Evolutionary conservation across 2,888 invertebrate species (phyloP), one percentile per base, ranked within the genome.

Genomic region (Euplagia quadripunctaria): DNA sequence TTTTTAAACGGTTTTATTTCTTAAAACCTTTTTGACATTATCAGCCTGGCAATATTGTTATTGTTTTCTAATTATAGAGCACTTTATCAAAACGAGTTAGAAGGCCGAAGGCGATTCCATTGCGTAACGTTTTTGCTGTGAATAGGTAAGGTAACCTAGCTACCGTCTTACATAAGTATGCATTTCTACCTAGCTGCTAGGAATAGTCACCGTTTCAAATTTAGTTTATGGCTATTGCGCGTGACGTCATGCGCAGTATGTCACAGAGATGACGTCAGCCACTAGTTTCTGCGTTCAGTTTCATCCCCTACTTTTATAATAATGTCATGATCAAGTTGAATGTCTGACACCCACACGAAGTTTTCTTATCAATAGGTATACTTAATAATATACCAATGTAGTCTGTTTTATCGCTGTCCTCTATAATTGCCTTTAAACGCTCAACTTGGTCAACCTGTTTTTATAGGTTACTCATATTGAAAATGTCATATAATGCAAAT

Each of bases 201-300:
- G 70, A 71, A 81, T 74, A 70, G 71, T 67, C 69, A 66, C 31
- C 69, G 77, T 65, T 67, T 82, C 66, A 77, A 83, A 79, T 72
- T 74, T 78, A 73, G 79, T 61, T 46, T 72, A 70, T 68, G 68
- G 64, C 71, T 64, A 78, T 46, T 82, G 83, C 85, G 83, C 83
- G 83, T 88, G 88, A 91, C 90, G 90, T 90, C 90, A 89, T 90
- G 87, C 91, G 88, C 89, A 87, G 87, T 85, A 86, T 89, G 89
- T 91, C 90, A 91, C 82, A 72, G 71, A 68, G 65, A 74, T 88
- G 88, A 90, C 91, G 90, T 91, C 89, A 89, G 73, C 51, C 51
- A 74, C 77, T 14, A 78, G 76, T 31, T 31, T 31, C 31, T 74
- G 72, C 65, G 64, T 74, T 72, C 78, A 76, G 63, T 64, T 70